These are phyloP conservation scores for Loxodonta africana DNA, from an alignment of 2,113 vertebrate genomes.

Conservation along the genomic window DNA sequence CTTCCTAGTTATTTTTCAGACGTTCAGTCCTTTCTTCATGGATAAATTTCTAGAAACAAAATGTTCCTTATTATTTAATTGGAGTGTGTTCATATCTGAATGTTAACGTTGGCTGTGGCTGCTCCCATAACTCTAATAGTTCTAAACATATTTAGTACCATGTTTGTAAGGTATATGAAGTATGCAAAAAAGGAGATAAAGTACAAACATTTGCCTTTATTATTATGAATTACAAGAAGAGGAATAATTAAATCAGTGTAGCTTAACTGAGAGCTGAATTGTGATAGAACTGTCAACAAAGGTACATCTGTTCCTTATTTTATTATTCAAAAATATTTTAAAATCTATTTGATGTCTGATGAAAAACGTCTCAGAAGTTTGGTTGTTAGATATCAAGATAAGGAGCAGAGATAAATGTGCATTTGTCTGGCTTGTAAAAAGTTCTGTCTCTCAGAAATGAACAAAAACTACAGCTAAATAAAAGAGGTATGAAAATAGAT, in stretches of 20 bases:
- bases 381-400: background rate
- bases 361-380: background rate
- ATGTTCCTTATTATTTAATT: background rate
- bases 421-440: conserved; percentile 2
- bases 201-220: background rate
- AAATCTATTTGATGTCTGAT: background rate
- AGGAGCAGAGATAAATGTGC: background rate
- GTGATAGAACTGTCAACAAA: background rate
- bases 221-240: background rate
- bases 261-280: background rate
- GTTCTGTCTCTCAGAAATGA: background rate
- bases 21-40: background rate
- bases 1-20: background rate
- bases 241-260: background rate
- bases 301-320: background rate
- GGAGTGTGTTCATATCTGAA: background rate
- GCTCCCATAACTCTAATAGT: background rate
- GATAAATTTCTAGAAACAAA: conserved; percentile 31
- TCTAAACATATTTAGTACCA: background rate
- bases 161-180: background rate
- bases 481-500: conserved; percentile 14
- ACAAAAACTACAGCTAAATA: background rate
- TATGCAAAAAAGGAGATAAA: background rate
- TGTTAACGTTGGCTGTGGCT: background rate
- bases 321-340: background rate